Percentiles rank a stretch among this genome's conserved stretches.
Evolutionary conservation across 2,113 vertebrate genomes (phyloP).

Genomic region (Charina bottae): DNA sequence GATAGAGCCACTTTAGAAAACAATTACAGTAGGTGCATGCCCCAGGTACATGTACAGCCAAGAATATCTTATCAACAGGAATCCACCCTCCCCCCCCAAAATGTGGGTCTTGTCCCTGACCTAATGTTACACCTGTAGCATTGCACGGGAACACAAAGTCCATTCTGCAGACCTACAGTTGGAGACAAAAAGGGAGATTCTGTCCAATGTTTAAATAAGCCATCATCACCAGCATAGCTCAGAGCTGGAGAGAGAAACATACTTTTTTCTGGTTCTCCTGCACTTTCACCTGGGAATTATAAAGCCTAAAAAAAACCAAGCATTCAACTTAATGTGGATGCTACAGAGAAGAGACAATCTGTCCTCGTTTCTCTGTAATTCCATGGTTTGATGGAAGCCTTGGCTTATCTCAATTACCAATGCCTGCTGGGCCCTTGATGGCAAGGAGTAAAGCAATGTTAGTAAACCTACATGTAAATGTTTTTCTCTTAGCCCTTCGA

Average conservation of each 20-base stretch:
- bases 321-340: background rate
- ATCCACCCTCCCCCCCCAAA: background rate
- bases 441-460: background rate
- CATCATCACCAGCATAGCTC: background rate
- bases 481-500: background rate
- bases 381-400: background rate
- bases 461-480: background rate
- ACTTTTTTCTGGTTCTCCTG: background rate
- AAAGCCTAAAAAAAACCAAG: background rate
- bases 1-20: constrained; percentile 18
- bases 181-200: background rate
- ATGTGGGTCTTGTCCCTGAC: background rate
- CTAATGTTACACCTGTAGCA: background rate
- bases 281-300: background rate
- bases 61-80: background rate
- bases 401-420: background rate
- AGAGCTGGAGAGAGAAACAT: background rate
- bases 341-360: background rate
- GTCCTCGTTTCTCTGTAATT: background rate
- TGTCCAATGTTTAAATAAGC: background rate
- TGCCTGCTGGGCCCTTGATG: background rate
- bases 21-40: background rate
- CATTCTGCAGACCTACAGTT: background rate
- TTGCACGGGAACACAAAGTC: too few relatives aligned
- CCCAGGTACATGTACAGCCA: background rate